Percentiles rank a stretch among this genome's conserved stretches.
phyloP scores from a whole-genome alignment of 2,113 vertebrate species.

The Cyanoramphus novaezelandiae region DNA sequence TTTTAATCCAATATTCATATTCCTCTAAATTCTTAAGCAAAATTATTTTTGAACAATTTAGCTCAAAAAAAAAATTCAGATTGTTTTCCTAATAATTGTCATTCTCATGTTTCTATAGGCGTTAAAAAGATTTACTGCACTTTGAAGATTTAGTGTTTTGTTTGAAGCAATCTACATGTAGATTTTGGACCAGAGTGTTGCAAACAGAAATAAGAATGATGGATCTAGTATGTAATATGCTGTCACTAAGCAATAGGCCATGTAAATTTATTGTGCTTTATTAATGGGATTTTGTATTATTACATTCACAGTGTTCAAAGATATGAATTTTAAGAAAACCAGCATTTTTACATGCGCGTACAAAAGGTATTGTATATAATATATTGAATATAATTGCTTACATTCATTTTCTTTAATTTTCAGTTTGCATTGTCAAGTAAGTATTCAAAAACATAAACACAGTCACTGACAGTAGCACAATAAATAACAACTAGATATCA shows the following conservation, averaged over 20 bases:
- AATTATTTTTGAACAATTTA: not conserved
- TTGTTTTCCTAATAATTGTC: not conserved
- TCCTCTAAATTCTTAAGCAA: not conserved
- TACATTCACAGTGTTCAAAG: not conserved
- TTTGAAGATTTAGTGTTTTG: not conserved
- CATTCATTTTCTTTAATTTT: not conserved
- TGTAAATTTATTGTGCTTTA: not conserved
- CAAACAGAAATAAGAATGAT: not conserved
- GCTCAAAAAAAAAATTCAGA: not conserved
- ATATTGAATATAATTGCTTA: not conserved
- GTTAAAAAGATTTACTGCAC: not conserved
- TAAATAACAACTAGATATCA: not conserved
- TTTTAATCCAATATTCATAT: not conserved
- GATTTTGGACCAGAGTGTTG: not conserved
- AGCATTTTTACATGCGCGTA: not conserved
- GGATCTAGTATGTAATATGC: not conserved
- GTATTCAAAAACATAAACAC: not conserved
- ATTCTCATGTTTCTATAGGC: not conserved
- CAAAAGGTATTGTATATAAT: not conserved
- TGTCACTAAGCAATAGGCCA: not conserved
- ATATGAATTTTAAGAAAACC: not conserved
- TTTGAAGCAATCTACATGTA: not conserved
- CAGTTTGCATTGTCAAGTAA: not conserved
- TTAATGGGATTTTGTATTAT: not conserved
- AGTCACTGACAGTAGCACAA: not conserved